Evolutionary conservation across 2,113 vertebrate genomes (phyloP), one percentile per base, ranked within the genome.

Genomic region (Xenopus laevis): DNA sequence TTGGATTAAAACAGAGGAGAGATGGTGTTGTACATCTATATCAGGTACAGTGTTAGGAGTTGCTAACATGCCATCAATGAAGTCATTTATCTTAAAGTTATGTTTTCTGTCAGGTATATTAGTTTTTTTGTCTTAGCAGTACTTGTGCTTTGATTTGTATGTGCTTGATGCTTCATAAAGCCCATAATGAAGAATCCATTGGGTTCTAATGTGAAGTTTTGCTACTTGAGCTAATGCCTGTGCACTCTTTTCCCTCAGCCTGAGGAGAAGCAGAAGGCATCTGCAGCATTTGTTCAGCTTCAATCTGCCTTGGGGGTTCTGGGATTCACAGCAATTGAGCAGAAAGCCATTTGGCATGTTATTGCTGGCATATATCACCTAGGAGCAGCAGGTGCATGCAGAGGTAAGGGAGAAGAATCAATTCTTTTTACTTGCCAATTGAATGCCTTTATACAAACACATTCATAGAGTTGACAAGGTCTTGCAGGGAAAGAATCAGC

Each of bases 301-400:
- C 88, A 81, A 81, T 81, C 81, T 0, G 95, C 97, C 87, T 93
- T 98, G 97, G 91, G 86, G 80, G 90, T 71, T 0, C 86, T 98
- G 84, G 91, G 89, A 69, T 88, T 99, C 87, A 82, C 79, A 0
- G 47, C 78, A 0, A 74, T 88, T 0, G 95, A 99, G 84, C 96
- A 94, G 86, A 83, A 50, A 0, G 94, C 93, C 0, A 71, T 97
- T 55, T 99, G 97, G 97, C 89, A 90, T 0, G 77, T 99, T 60
- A 70, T 98, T 82, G 96, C 96, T 0, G 90, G 84, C 20, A 95
- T 99, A 75, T 97, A 94, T 83, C 97, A 98, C 83, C 91, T 99
- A 20, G 96, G 97, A 12, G 92, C 82, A 0, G 97, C 97, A 0
- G 96, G 97, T 0, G 91, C 91, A 13, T 97, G 95, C 65, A 96